Conservation (phyloP, 2,888 invertebrate genomes). For the Eledona agricola region DNA sequence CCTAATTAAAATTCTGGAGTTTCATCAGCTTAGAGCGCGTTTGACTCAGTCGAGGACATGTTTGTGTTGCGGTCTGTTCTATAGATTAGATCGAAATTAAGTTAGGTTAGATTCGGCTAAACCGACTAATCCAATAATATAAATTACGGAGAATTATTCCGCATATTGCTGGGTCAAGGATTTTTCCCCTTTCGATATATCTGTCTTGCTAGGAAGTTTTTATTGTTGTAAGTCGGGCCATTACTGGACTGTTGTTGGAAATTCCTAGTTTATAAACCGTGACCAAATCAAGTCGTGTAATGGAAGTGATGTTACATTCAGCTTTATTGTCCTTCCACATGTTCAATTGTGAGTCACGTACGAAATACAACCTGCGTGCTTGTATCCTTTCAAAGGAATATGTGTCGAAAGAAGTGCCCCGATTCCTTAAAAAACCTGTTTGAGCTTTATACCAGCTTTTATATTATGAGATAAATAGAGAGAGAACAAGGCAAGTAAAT, state of each 20-base stretch:
- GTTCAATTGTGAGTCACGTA: constrained; percentile 14
- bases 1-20: constrained; percentile 32
- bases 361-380: too few relatives aligned
- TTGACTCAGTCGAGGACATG: constrained; percentile 22
- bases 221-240: constrained; percentile 1
- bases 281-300: constrained; percentile 15
- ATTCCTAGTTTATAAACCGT: constrained; percentile 5
- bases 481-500: too few relatives aligned
- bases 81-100: constrained; percentile 50
- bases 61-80: constrained; percentile 42
- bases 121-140: constrained; percentile 46
- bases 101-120: constrained; percentile 45
- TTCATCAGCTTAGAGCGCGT: constrained; percentile 25
- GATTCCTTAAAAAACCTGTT: too few relatives aligned
- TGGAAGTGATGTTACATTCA: constrained; percentile 13
- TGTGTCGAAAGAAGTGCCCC: too few relatives aligned
- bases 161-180: constrained; percentile 20
- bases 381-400: too few relatives aligned
- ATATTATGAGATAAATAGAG: too few relatives aligned
- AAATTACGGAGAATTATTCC: constrained; percentile 38
- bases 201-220: constrained; percentile 1
- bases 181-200: constrained; percentile 7
- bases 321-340: constrained; percentile 18
- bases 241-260: too few relatives aligned
- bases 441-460: too few relatives aligned